Base-by-base conservation (phyloP, 2,797 vertebrate genomes). In the Naso thynnoides region DNA sequence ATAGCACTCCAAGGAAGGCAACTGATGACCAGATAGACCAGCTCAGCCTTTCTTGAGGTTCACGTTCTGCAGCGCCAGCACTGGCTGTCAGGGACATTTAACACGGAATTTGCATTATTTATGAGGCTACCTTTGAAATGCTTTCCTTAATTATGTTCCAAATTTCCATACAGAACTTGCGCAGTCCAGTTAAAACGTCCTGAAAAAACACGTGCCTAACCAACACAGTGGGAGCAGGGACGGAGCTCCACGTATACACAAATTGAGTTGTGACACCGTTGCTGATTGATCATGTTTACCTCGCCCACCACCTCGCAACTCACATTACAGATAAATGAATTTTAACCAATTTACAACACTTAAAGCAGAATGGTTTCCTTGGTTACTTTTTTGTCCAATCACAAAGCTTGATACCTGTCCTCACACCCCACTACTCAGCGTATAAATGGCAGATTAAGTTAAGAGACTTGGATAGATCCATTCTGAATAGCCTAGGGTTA, bases 391-490 rank as follows among this genome's bases (percentile, higher is more conserved):
- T 80, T 61, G 86, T 78, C 93, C 92, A 93, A 94, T 93, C 87
- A 87, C 63, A 78, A 77, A 63, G 72, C 85, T 65, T 33, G 11
- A 70, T 73, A 79, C 68, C 80, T 81, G 64, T 84, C 77, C 82
- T 83, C 85, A 73, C 81, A 89, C 89, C 70, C 74, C 87, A 87
- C 84, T 87, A 76, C 75, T 85, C 88, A 82, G 86, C 85, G 85
- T 80, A 90, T 92, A 92, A 94, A 90, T 91, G 89, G 92, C 90
- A 92, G 90, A 95, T 95, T 94, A 92, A 90, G 93, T 95, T 94
- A 94, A 87, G 50, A 63, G 83, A 90, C 84, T 91, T 88, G 81
- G 85, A 84, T 85, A 86, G 89, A 95, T 84, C 91, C 86, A 92
- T 93, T 93, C 90, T 87, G 92, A 93, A 94, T 66, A 89, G 93